phyloP scores from a whole-genome alignment of 2,888 invertebrate genomes.

The Ametastegia equiseti region DNA sequence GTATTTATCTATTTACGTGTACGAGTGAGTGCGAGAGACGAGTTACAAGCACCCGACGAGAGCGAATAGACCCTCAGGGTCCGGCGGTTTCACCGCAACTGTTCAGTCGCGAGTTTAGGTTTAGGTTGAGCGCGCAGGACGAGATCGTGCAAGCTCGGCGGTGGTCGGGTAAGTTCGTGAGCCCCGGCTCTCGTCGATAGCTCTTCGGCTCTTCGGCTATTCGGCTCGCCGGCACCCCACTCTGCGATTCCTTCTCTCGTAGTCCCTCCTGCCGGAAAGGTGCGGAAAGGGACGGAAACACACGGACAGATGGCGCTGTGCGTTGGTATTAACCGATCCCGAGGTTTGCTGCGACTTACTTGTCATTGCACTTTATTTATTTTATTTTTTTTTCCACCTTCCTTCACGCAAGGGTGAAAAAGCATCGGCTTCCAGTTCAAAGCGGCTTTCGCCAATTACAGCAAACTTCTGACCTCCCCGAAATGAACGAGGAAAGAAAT shows the following conservation, averaged over 20 bases:
- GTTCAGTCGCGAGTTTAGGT: conserved; percentile 25
- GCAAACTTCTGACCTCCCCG: too few species aligned
- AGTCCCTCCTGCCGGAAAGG: neutral
- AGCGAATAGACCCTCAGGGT: neutral
- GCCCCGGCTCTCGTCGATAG: conserved; percentile 39
- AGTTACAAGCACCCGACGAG: neutral
- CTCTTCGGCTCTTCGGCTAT: too few species aligned
- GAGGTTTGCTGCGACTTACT: too few species aligned
- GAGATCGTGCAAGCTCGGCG: conserved; percentile 21
- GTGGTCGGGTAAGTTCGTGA: too few species aligned
- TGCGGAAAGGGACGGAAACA: neutral
- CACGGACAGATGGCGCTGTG: conserved; percentile 36
- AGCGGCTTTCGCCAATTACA: too few species aligned
- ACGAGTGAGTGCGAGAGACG: too few species aligned
- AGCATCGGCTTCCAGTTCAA: too few species aligned
- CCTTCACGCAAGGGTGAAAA: too few species aligned
- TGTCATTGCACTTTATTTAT: neutral
- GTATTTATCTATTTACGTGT: too few species aligned
- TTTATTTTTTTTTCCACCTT: neutral
- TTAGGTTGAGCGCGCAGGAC: conserved; percentile 37
- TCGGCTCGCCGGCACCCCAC: too few species aligned
- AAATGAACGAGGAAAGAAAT: too few species aligned
- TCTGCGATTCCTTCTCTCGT: too few species aligned
- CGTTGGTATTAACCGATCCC: neutral
- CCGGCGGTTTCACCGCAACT: conserved; percentile 43